Evolutionary conservation across 2,113 vertebrate species (phyloP).

Genomic region (Lophochroa leadbeateri): DNA sequence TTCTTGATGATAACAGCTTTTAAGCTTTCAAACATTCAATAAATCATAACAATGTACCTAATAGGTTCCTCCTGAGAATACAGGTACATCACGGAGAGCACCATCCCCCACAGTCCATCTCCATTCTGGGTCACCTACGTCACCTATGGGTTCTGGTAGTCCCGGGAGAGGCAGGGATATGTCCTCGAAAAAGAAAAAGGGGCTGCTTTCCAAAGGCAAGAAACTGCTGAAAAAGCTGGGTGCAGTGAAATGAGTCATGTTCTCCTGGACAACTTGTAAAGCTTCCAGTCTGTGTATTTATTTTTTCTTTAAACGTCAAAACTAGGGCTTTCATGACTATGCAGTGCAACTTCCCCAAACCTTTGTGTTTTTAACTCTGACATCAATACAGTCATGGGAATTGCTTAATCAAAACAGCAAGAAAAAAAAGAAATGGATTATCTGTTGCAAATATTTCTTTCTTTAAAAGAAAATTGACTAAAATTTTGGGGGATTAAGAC

Average conservation of each 20-base stretch:
- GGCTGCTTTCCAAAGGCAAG: conserved; percentile 96
- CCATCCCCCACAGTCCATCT: conserved; percentile 87
- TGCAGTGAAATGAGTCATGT: conserved; percentile 85
- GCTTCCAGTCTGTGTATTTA: conserved; percentile 59
- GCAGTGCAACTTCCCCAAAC: conserved; percentile 34
- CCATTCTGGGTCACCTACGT: conserved; percentile 83
- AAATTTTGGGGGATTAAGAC: neutral
- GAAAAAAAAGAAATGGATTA: neutral
- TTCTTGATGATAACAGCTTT: conserved; percentile 50
- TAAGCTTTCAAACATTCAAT: conserved; percentile 63
- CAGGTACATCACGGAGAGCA: conserved; percentile 87
- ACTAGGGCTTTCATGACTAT: conserved; percentile 88
- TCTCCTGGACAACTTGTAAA: conserved; percentile 78
- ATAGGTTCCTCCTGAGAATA: conserved; percentile 95
- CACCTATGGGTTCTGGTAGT: conserved; percentile 86
- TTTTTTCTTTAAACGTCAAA: conserved; percentile 42
- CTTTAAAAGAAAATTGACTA: neutral
- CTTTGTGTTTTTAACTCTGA: conserved; percentile 12
- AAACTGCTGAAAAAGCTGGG: conserved; percentile 91
- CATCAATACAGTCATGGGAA: conserved; percentile 46
- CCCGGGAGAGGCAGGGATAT: conserved; percentile 88
- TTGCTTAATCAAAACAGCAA: conserved; percentile 24
- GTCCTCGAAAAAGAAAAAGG: conserved; percentile 93
- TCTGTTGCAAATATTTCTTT: neutral
- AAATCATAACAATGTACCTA: conserved; percentile 81